Conservation (phyloP, 2,888 invertebrate genomes). For the Habroteleia sp. region DNA sequence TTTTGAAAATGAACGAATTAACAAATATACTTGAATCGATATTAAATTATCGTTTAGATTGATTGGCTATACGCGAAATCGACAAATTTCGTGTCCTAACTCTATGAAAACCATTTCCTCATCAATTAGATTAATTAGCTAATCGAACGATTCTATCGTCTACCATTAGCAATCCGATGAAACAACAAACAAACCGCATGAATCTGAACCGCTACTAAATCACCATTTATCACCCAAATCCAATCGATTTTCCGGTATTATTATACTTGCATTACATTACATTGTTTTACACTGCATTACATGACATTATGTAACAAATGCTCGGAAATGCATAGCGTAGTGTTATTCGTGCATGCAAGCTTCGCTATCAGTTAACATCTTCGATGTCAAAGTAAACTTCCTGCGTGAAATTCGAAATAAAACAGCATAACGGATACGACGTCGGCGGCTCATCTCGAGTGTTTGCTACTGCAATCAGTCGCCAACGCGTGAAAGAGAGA, state of each 20-base stretch:
- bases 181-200: slow-evolving; percentile 46
- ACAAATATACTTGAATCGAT: too few relatives aligned
- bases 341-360: not conserved
- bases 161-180: slow-evolving; percentile 23
- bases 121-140: slow-evolving; percentile 36
- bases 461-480: slow-evolving; percentile 10
- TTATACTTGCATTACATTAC: slow-evolving; percentile 13
- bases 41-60: too few relatives aligned
- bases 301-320: slow-evolving; percentile 21
- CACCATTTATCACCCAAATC: slow-evolving; percentile 38
- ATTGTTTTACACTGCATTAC: not conserved
- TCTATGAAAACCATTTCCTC: slow-evolving; percentile 27
- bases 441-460: slow-evolving; percentile 24
- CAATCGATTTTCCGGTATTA: slow-evolving; percentile 19
- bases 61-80: too few relatives aligned
- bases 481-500: not conserved
- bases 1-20: too few relatives aligned
- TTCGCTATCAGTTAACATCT: slow-evolving; percentile 28
- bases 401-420: slow-evolving; percentile 35
- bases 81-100: slow-evolving; percentile 11
- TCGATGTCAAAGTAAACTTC: slow-evolving; percentile 36
- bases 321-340: not conserved
- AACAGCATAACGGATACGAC: slow-evolving; percentile 23
- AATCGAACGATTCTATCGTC: slow-evolving; percentile 20
- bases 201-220: slow-evolving; percentile 2